Base-by-base conservation (phyloP, 2,113 vertebrate species). In the Cyanocitta stelleri region DNA sequence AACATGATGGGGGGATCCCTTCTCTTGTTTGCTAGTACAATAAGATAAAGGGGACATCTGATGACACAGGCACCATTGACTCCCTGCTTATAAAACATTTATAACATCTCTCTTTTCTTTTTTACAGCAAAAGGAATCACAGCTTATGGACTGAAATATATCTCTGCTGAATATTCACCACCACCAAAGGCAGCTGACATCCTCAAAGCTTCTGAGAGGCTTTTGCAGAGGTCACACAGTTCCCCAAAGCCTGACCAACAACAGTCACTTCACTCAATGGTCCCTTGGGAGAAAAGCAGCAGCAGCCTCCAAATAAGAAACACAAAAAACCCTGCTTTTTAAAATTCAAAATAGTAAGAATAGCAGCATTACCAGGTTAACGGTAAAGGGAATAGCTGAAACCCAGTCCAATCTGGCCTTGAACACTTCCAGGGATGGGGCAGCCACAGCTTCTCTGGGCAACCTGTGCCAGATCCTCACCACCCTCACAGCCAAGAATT, bases 61-160 rank as follows among this genome's bases (percentile, higher is more conserved):
- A 81, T 61, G 78, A 88, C 79, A 88, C 55, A 41, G 68, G 51
- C 72, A 86, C 72, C 63, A 64, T 3, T n/a, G 19, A 24, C 51
- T 88, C 35, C 35, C 24, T 56, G 24, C 48, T 93, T 63, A 91
- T 95, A 72, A 96, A 97, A 96, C 44, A 86, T 97, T 88, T 84
- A 95, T 43, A 75, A 26, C 12, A 41, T 4, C 58, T 82, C 48
- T 49, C 18, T 85, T 52, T 72, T 37, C 32, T 76, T 74, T 93
- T 92, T 76, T 39, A 52, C 62, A 44, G 48, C 39, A 83, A 85
- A 83, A 85, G 17, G 43, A 90, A 87, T 83, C 72, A 76, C 51
- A 16, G 44, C 48, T 61, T 66, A 13, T 41, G 10, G 35, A 55
- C 59, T 51, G 83, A 91, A 94, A 94, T 54, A 10, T 3, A 18